A percentile compares a stretch with the other conserved stretches of the same genome.
phyloP scores from a whole-genome alignment of 2,797 vertebrate genomes.

The Podarcis siculus region DNA sequence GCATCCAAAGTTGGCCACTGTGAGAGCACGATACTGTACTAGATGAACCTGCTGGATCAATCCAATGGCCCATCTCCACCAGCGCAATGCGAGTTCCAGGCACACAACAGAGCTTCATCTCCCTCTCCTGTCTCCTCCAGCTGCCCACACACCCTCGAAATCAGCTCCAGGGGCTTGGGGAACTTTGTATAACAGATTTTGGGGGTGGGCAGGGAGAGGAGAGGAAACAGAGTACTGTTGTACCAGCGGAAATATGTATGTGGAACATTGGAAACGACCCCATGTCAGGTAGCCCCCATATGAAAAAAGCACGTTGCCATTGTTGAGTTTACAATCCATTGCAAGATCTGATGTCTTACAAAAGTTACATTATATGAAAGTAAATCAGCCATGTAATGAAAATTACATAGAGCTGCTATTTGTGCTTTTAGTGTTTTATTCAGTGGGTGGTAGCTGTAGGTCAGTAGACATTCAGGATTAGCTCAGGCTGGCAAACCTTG shows the following conservation, averaged over 20 bases:
- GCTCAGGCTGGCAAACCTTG: constrained; percentile 24
- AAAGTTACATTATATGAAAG: not conserved
- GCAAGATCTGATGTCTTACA: not conserved
- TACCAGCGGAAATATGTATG: not conserved
- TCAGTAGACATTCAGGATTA: constrained; percentile 35
- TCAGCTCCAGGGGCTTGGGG: no score
- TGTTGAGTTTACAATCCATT: not conserved
- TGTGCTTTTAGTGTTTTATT: constrained; percentile 18
- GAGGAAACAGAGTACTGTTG: not conserved
- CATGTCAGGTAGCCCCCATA: not conserved
- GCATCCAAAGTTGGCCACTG: no score
- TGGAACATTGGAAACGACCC: not conserved
- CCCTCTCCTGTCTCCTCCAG: no score
- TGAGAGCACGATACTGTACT: no score
- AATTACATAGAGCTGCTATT: not conserved
- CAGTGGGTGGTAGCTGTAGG: constrained; percentile 26
- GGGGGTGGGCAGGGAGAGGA: not conserved
- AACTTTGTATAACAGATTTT: no score
- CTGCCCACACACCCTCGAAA: no score
- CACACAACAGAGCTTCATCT: no score
- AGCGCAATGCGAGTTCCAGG: no score
- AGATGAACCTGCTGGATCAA: no score
- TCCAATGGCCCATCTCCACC: no score
- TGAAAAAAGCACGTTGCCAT: not conserved
- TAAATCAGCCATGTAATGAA: not conserved